These are phyloP conservation scores for Lydus trimaculatus DNA, from an alignment of 2,888 invertebrate species.

Conservation along the genomic window DNA sequence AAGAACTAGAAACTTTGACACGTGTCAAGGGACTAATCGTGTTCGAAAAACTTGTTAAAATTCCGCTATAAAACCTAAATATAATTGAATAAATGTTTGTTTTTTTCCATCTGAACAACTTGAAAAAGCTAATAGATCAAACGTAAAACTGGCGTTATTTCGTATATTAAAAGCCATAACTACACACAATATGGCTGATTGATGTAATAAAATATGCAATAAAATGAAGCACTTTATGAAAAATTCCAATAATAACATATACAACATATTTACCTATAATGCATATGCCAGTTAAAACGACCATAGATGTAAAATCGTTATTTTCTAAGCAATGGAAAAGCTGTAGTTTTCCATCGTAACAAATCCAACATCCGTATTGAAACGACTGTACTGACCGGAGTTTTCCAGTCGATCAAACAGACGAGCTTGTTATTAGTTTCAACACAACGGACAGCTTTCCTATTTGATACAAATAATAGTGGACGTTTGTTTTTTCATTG, in stretches of 20 bases:
- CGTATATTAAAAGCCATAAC: background rate
- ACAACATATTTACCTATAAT: background rate
- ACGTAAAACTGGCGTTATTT: background rate
- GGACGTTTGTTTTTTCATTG: too few species aligned
- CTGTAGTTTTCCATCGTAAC: background rate
- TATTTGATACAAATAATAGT: too few species aligned
- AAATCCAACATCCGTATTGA: background rate
- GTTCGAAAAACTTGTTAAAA: too few species aligned
- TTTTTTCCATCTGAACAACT: too few species aligned
- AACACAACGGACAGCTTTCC: background rate
- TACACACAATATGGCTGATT: background rate
- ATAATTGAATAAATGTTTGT: too few species aligned
- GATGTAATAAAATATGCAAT: background rate
- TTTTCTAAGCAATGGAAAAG: too few species aligned
- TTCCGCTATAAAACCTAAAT: too few species aligned
- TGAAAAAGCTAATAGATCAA: background rate
- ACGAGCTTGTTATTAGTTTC: background rate
- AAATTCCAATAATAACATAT: background rate
- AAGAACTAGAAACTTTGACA: too few species aligned
- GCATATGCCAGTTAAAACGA: background rate
- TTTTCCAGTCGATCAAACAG: background rate
- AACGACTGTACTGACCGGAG: background rate
- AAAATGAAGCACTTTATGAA: background rate
- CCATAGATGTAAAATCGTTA: background rate
- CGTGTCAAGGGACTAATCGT: too few species aligned